A percentile compares a stretch with the other conserved stretches of the same genome.
Evolutionary conservation across 2,113 vertebrate species (phyloP).

Genomic region (Ivindomyrus marchei): DNA sequence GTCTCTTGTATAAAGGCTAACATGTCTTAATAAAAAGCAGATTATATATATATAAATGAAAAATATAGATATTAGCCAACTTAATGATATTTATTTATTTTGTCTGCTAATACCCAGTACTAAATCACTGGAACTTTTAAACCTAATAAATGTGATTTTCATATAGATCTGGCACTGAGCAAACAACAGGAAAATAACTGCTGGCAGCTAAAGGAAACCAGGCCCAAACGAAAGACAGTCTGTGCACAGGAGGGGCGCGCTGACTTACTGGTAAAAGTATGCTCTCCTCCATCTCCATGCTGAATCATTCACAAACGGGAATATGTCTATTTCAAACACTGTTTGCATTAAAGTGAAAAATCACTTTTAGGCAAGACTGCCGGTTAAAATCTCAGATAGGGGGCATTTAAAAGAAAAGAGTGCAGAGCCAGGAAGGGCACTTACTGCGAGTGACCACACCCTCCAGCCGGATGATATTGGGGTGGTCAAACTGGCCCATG

Average conservation of each 20-base stretch:
- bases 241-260: background rate
- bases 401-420: background rate
- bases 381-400: background rate
- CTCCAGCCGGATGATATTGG: conserved; percentile 88
- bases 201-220: background rate
- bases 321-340: background rate
- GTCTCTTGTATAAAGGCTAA: background rate
- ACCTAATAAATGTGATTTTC: conserved; percentile 9
- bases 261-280: background rate
- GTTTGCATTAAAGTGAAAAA: background rate
- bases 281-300: background rate
- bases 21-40: background rate
- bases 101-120: background rate
- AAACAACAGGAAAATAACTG: background rate
- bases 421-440: conserved; percentile 32
- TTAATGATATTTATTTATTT: background rate
- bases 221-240: background rate
- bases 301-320: background rate
- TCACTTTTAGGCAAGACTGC: background rate
- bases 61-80: background rate
- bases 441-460: conserved; percentile 95
- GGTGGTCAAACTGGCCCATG: conserved; percentile 94
- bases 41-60: background rate
- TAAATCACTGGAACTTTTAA: conserved; percentile 11
- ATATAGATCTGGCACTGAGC: background rate